Conservation (phyloP, 2,797 vertebrate genomes). For the Danio aesculapii region DNA sequence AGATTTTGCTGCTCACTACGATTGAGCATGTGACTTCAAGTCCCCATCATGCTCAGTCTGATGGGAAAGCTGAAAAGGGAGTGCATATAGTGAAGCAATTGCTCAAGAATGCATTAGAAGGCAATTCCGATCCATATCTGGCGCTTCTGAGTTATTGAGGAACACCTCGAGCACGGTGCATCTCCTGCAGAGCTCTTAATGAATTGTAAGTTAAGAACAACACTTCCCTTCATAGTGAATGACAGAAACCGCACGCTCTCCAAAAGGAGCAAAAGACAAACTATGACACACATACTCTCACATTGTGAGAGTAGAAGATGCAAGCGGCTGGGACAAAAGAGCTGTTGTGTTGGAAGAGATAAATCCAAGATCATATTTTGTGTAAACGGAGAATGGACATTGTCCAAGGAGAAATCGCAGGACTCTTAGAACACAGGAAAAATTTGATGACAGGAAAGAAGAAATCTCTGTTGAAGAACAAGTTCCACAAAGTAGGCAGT, state of each 20-base stretch:
- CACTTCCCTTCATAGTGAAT: not conserved
- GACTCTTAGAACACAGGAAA: constrained; percentile 31
- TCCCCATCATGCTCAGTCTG: constrained; percentile 26
- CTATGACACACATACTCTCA: constrained; percentile 45
- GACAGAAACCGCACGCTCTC: not conserved
- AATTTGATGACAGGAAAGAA: not conserved
- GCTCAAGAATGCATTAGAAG: constrained; percentile 53
- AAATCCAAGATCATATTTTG: constrained; percentile 31
- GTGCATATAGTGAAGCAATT: constrained; percentile 47
- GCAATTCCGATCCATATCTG: constrained; percentile 44
- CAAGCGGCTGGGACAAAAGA: constrained; percentile 6
- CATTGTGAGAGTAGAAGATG: constrained; percentile 28
- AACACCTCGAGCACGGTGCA: constrained; percentile 21
- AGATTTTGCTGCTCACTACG: constrained; percentile 34
- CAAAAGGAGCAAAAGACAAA: constrained; percentile 16
- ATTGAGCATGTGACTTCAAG: constrained; percentile 51
- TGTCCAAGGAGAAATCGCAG: constrained; percentile 34
- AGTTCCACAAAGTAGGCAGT: not conserved
- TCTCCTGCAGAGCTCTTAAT: constrained; percentile 45
- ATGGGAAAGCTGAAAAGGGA: not conserved
- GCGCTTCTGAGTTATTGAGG: constrained; percentile 47
- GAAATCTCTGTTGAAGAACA: not conserved
- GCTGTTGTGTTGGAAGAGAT: constrained; percentile 35
- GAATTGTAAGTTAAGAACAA: constrained; percentile 19
- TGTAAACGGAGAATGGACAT: constrained; percentile 41